Base-by-base conservation (phyloP, 2,888 invertebrate species). In the Agriopis leucophaearia region DNA sequence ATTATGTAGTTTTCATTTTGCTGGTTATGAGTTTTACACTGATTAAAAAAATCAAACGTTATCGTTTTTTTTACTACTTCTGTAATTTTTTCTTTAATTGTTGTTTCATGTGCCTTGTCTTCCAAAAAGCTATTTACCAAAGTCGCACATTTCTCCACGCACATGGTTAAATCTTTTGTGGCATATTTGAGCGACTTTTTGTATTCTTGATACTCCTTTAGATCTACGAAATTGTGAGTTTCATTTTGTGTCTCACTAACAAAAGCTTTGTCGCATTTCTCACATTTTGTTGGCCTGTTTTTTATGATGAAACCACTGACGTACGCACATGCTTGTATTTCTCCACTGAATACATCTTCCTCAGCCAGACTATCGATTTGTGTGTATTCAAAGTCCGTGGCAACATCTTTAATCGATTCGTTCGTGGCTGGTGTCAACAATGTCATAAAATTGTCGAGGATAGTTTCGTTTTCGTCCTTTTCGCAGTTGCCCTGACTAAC, bases 261-360 rank as follows among this genome's bases (percentile, higher is more conserved):
- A 12, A 57, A 8, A 15, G 18, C 38, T 10, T n/a, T 55, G 52
- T 60, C 64, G 54, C 47, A 61, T 10, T 50, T 8, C 54, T 47
- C 27, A 48, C 64, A 69, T 35, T 57, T 38, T 0, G 47, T 59
- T 71, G 59, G 45, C 13, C 13, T 16, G 50, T 60, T 67, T 67
- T 70, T 68, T 16, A 65, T 10, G 12, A 72, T 63, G 12, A 63
- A 72, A 0, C 72, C 72, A 67, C 65, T 67, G 42, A 67, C 71
- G 66, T 69, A 71, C 0, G 67, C 67, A 66, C 71, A 67, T 60
- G 71, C 69, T 65, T 71, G 71, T 15, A 69, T 15, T 57, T 67
- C 66, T 13, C 59, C 58, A 58, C 40, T 40, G 6, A 40, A 40
- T 40, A 40, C 10, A 40, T 27, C 44, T 44, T 52, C 59, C 45